Evolutionary conservation across 1,140 invertebrate genomes (phyloP), one percentile per base, ranked within the genome.

Genomic region (Neodiprion pinetum): DNA sequence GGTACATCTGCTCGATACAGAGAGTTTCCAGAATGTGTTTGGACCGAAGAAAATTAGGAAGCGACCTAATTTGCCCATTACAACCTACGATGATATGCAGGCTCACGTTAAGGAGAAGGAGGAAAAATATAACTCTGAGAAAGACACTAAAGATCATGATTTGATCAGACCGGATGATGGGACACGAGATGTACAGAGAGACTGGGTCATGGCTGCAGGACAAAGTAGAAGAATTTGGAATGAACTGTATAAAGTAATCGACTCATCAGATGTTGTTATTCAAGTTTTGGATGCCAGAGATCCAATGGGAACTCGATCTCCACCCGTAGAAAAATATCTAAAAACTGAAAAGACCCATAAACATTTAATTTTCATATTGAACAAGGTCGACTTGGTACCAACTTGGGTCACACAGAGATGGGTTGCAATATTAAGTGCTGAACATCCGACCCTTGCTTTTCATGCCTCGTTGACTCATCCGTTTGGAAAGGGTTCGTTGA

Each of bases 211-310:
- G 92, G 92, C 90, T 70, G 96, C 96, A 48, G 99, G 98, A 5
- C 96, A 98, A 85, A 99, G 97, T 81, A 98, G 93, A 90, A 91
- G 99, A 80, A 98, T 99, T 82, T 99, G 99, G 98, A 98, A 98
- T 90, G 99, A 99, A 88, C 87, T 99, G 9, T 99, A 99, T 85
- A 99, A 99, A 92, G 98, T 99, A 10, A 95, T 99, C 69, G 99
- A 99, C 88, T 99, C 98, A 9, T 98, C 98, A 1, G 98, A 99
- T 92, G 97, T 99, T 9, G 86, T 99, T 28, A 88, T 99, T 14
- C 96, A 99, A 91, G 92, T 97, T 7, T 88, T 99, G 67, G 98
- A 99, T 92, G 97, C 97, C 1, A 90, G 98, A 77, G 96, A 99
- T 91, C 97, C 98, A 0, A 91, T 96, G 89, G 98, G 98, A 7